Percentiles rank a stretch among this genome's conserved stretches.
phyloP scores from a whole-genome alignment of 1,140 invertebrate species.

The Hyposmocoma kahamanoa region DNA sequence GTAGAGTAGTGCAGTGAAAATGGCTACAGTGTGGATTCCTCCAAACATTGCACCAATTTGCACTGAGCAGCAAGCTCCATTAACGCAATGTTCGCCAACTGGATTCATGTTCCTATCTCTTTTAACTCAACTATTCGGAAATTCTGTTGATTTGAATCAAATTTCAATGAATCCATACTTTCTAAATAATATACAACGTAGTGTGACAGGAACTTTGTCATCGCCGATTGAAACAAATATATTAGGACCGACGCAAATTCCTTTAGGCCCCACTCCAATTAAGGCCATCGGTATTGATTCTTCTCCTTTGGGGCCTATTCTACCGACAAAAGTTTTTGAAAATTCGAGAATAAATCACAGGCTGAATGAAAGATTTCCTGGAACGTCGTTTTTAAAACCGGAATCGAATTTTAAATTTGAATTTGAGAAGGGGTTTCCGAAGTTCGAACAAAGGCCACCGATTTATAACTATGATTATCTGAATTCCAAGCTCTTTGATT shows the following conservation, averaged over 20 bases:
- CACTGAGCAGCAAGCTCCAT: slow-evolving; percentile 52
- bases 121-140: slow-evolving; percentile 74
- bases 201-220: too few species aligned
- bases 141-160: slow-evolving; percentile 58
- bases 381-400: neutral
- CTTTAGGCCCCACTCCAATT: neutral
- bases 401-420: neutral
- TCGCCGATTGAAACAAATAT: neutral
- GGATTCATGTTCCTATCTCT: slow-evolving; percentile 75
- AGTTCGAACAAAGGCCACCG: slow-evolving; percentile 12
- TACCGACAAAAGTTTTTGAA: neutral
- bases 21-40: slow-evolving; percentile 67
- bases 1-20: slow-evolving; percentile 24
- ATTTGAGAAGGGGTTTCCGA: slow-evolving; percentile 2
- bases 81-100: slow-evolving; percentile 74
- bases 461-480: slow-evolving; percentile 28
- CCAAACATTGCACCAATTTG: slow-evolving; percentile 74
- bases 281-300: neutral
- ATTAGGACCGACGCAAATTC: neutral
- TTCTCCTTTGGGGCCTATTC: neutral
- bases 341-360: slow-evolving; percentile 6
- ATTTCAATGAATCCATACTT: too few species aligned
- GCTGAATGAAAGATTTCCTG: too few species aligned
- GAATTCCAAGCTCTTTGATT: slow-evolving; percentile 22
- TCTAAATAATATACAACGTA: too few species aligned